Evolutionary conservation across 2,113 vertebrate genomes (phyloP).

Genomic region (Macquaria ambigua): DNA sequence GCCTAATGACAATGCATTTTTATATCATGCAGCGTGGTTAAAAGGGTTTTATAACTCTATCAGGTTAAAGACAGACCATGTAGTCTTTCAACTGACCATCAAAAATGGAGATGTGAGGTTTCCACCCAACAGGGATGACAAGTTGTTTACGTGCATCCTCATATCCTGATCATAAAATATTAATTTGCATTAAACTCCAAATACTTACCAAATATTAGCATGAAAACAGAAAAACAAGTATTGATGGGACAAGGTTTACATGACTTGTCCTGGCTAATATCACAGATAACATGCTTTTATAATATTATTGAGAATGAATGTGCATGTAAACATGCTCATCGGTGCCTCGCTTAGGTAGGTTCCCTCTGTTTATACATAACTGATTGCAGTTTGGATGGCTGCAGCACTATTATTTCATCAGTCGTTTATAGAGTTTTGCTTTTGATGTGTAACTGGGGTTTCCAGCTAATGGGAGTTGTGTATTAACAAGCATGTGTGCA

Average conservation of each 20-base stretch:
- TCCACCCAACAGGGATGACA: background rate
- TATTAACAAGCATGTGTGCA: slow-evolving; percentile 35
- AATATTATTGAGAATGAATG: slow-evolving; percentile 19
- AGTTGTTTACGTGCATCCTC: slow-evolving; percentile 3
- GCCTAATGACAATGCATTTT: background rate
- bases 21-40: background rate
- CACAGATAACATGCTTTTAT: too few relatives aligned
- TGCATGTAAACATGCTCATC: slow-evolving; percentile 28
- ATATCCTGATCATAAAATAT: slow-evolving; percentile 24
- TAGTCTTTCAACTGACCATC: background rate
- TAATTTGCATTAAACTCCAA: slow-evolving; percentile 24
- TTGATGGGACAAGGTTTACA: background rate
- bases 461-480: slow-evolving; percentile 32
- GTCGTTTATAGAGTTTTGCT: background rate
- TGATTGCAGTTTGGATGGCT: slow-evolving; percentile 16
- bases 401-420: slow-evolving; percentile 41
- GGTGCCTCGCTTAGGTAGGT: slow-evolving; percentile 26
- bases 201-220: slow-evolving; percentile 28
- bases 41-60: background rate
- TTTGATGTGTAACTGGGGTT: slow-evolving; percentile 49
- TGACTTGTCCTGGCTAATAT: slow-evolving; percentile 5
- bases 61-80: slow-evolving; percentile 13
- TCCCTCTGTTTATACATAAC: slow-evolving; percentile 5
- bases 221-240: slow-evolving; percentile 5
- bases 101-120: background rate